Evolutionary conservation across 2,888 invertebrate species (phyloP).

Genomic region (Microctonus hyperodae): DNA sequence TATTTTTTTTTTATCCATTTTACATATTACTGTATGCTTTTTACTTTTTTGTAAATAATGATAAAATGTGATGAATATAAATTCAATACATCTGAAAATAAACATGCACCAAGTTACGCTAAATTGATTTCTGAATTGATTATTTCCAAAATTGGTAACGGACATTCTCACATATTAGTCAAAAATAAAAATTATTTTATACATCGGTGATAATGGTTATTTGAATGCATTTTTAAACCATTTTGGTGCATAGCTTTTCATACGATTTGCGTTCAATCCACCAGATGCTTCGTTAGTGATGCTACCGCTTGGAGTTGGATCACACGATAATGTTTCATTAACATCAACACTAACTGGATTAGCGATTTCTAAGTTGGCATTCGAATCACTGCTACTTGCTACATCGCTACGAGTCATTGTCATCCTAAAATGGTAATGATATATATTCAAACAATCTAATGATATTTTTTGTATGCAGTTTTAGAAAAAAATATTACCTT

Average conservation of each 20-base stretch:
- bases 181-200: background rate
- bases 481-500: slow-evolving; percentile 63
- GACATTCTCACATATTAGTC: background rate
- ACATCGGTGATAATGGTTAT: slow-evolving; percentile 33
- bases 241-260: slow-evolving; percentile 44
- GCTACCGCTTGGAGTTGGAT: slow-evolving; percentile 33
- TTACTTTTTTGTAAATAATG: slow-evolving; percentile 38
- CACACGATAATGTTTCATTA: slow-evolving; percentile 13
- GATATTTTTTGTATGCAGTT: background rate
- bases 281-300: slow-evolving; percentile 29
- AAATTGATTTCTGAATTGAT: background rate
- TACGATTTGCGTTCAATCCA: slow-evolving; percentile 32
- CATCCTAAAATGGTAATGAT: slow-evolving; percentile 38
- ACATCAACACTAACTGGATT: slow-evolving; percentile 9
- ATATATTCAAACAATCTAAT: slow-evolving; percentile 12
- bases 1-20: slow-evolving; percentile 29
- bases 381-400: slow-evolving; percentile 24
- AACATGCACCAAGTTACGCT: slow-evolving; percentile 18
- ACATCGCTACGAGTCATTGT: slow-evolving; percentile 36
- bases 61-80: background rate
- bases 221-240: slow-evolving; percentile 49
- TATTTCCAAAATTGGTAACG: background rate
- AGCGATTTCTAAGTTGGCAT: slow-evolving; percentile 20
- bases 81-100: background rate
- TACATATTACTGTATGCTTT: slow-evolving; percentile 21